Evolutionary conservation across 2,113 vertebrate genomes (phyloP).

Genomic region (Sceloporus undulatus): DNA sequence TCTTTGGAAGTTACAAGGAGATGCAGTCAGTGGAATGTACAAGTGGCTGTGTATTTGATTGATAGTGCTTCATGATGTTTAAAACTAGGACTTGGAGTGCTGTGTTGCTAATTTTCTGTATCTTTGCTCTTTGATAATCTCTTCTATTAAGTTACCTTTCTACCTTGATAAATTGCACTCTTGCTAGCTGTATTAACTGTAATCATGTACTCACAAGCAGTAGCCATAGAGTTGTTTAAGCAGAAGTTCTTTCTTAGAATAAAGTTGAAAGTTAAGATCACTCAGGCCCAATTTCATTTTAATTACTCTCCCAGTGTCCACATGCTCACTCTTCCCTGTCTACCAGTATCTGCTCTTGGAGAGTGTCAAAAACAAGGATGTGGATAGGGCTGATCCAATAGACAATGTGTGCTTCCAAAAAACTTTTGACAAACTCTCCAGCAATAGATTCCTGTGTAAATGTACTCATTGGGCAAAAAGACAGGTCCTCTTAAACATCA

Average conservation of each 20-base stretch:
- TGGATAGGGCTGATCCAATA: neutral
- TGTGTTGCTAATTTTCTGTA: neutral
- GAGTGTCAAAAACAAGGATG: too few species aligned
- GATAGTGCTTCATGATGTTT: neutral
- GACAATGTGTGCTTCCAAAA: neutral
- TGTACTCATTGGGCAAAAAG: neutral
- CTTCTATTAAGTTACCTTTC: constrained; percentile 42
- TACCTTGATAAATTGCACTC: constrained; percentile 28
- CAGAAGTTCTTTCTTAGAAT: neutral
- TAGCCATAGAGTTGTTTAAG: neutral
- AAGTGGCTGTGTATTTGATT: neutral
- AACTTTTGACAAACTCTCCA: neutral
- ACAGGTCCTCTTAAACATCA: neutral
- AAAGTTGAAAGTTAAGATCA: neutral
- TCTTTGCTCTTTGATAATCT: constrained; percentile 40
- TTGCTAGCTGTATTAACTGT: neutral
- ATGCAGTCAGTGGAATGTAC: neutral
- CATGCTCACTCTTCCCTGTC: neutral
- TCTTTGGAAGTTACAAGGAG: neutral
- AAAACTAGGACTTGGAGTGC: neutral
- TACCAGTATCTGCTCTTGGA: neutral
- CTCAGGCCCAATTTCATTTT: constrained; percentile 25
- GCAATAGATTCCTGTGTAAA: neutral
- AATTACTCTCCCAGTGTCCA: neutral
- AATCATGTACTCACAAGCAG: neutral